Conservation (phyloP, 2,797 vertebrate genomes). For the Tadarida brasiliensis region DNA sequence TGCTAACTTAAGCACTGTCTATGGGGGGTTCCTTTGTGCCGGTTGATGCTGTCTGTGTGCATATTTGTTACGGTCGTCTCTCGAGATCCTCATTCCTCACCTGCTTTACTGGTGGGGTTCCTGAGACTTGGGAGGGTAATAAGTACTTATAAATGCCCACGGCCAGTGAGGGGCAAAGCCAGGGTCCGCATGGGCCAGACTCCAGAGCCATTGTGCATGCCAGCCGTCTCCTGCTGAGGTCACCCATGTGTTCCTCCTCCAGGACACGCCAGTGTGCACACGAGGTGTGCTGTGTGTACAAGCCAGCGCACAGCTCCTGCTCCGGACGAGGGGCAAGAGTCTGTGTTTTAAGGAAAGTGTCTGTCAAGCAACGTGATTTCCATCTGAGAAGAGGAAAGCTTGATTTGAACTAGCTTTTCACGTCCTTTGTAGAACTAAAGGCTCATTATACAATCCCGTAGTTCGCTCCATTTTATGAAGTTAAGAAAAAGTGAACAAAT, state of each 20-base stretch:
- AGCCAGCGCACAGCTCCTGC: slow-evolving; percentile 52
- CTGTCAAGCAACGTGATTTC: slow-evolving; percentile 81
- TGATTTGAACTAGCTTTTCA: slow-evolving; percentile 80
- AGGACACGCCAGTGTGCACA: slow-evolving; percentile 59
- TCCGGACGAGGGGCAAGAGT: slow-evolving; percentile 76
- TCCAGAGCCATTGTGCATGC: accelerated
- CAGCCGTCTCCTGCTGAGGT: background rate
- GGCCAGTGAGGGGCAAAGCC: background rate
- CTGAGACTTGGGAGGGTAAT: background rate
- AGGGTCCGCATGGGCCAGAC: background rate
- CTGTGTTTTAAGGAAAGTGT: slow-evolving; percentile 78
- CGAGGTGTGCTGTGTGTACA: background rate
- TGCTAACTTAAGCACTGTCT: background rate
- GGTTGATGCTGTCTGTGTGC: background rate
- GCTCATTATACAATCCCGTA: background rate
- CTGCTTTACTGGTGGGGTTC: background rate
- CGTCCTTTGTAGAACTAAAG: slow-evolving; percentile 66
- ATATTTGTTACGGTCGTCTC: background rate
- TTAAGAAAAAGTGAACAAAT: slow-evolving; percentile 68
- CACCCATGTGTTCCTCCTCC: background rate
- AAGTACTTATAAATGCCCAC: background rate
- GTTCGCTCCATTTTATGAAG: slow-evolving; percentile 78
- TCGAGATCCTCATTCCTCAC: background rate
- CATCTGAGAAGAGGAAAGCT: slow-evolving; percentile 81
- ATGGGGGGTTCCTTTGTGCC: background rate